phyloP scores from a whole-genome alignment of 2,888 invertebrate species.

The Peribatodes rhomboidaria region DNA sequence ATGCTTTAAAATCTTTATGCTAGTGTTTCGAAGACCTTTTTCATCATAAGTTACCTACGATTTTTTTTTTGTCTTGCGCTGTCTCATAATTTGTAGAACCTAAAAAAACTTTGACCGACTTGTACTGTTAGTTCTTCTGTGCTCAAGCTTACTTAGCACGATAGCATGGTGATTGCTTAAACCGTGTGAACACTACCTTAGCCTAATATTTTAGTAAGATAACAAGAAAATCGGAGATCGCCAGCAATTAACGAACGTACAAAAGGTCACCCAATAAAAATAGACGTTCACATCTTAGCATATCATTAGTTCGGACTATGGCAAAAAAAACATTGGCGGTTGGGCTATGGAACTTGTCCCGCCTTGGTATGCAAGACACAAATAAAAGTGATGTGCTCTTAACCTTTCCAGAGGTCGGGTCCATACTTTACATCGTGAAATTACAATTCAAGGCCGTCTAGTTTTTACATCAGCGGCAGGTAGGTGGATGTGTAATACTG shows the following conservation, averaged over 20 bases:
- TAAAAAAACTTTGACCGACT: no score
- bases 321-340: constrained; percentile 51
- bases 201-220: not conserved
- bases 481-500: constrained; percentile 53
- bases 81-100: no score
- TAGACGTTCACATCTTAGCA: constrained; percentile 41
- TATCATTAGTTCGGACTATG: constrained; percentile 49
- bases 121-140: no score
- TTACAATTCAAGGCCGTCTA: constrained; percentile 76
- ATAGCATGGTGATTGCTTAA: no score
- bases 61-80: no score
- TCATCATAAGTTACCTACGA: no score
- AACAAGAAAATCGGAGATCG: constrained; percentile 37
- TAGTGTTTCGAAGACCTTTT: no score
- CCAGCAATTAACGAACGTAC: constrained; percentile 40
- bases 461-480: constrained; percentile 57
- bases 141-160: no score
- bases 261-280: constrained; percentile 59
- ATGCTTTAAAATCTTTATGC: no score
- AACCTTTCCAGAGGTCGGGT: constrained; percentile 80
- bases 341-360: constrained; percentile 63
- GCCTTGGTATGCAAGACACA: constrained; percentile 64
- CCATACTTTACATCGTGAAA: constrained; percentile 75
- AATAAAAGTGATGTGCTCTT: constrained; percentile 81
- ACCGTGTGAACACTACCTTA: no score